Evolutionary conservation across 2,113 vertebrate genomes (phyloP).

Genomic region (Potamarius usumacintae): DNA sequence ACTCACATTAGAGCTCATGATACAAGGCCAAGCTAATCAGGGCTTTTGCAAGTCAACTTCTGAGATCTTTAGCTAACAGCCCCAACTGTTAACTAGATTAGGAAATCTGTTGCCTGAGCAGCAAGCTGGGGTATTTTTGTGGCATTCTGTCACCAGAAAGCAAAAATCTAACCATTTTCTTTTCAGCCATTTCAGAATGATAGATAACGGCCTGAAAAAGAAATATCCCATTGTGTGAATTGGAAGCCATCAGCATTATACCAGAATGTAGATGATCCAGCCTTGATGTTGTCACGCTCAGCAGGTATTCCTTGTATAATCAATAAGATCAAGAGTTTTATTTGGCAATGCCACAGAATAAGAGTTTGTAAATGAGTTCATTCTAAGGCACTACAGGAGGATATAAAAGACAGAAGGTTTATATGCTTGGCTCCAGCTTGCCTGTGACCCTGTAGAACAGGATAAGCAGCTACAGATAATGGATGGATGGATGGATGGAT

Average conservation of each 20-base stretch:
- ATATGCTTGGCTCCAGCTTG: not conserved
- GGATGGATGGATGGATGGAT: too few relatives aligned
- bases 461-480: too few relatives aligned
- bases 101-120: not conserved
- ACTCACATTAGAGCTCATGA: not conserved
- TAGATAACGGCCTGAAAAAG: slow-evolving; percentile 6
- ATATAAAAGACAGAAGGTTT: not conserved
- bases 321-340: slow-evolving; percentile 4
- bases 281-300: not conserved
- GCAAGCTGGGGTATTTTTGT: not conserved
- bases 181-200: not conserved
- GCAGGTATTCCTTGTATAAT: not conserved
- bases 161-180: not conserved
- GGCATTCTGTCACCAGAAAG: slow-evolving; percentile 7
- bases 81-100: not conserved
- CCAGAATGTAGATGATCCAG: not conserved
- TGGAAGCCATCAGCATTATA: slow-evolving; percentile 11
- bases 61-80: not conserved
- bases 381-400: not conserved
- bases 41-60: not conserved
- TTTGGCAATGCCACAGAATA: not conserved
- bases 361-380: not conserved
- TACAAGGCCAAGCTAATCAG: not conserved
- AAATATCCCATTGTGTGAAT: slow-evolving; percentile 6
- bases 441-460: too few relatives aligned